Evolutionary conservation across 2,888 invertebrate genomes (phyloP).

Genomic region (Pandemis corylana): DNA sequence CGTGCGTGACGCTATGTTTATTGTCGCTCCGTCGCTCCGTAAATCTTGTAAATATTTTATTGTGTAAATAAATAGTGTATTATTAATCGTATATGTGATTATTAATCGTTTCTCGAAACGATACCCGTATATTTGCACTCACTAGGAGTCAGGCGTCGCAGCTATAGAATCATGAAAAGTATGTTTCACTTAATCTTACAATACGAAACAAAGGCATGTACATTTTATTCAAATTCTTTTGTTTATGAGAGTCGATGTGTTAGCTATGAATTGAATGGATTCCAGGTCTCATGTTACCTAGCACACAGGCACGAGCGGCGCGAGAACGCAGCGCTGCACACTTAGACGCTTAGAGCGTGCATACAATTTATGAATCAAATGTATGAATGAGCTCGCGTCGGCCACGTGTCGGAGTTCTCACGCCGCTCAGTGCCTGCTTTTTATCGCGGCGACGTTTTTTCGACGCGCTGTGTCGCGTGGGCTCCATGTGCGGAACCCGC

Average conservation of each 20-base stretch:
- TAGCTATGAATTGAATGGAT: constrained; percentile 34
- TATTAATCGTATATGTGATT: too few relatives aligned
- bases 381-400: constrained; percentile 78
- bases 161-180: constrained; percentile 11
- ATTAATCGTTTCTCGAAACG: too few relatives aligned
- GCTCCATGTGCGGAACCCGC: constrained; percentile 73
- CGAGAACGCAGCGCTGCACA: constrained; percentile 22
- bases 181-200: constrained; percentile 10
- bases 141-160: not conserved
- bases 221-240: constrained; percentile 25
- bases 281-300: constrained; percentile 37
- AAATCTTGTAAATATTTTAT: too few relatives aligned
- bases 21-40: too few relatives aligned
- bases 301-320: constrained; percentile 26
- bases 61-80: too few relatives aligned
- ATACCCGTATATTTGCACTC: not conserved
- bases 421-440: constrained; percentile 69
- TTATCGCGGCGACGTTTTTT: constrained; percentile 73
- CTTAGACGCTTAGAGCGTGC: constrained; percentile 57
- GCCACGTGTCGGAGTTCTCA: constrained; percentile 82
- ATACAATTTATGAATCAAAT: constrained; percentile 82
- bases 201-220: constrained; percentile 7
- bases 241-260: constrained; percentile 12
- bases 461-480: constrained; percentile 73
- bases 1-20: too few relatives aligned